These are phyloP conservation scores for Apamea crenata DNA, from an alignment of 2,888 invertebrate genomes.

Conservation along the genomic window DNA sequence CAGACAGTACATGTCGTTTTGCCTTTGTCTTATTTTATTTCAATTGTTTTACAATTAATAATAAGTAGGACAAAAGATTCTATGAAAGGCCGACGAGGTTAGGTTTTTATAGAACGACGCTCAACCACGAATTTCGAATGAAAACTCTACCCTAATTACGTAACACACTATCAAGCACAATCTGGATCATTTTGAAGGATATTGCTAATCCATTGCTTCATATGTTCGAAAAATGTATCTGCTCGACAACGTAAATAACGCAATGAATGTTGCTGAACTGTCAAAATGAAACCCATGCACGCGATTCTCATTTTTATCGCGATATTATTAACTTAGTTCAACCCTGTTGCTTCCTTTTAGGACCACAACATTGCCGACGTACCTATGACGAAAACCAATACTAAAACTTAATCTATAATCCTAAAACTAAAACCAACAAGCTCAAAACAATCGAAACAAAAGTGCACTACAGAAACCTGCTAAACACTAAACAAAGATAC, in stretches of 20 bases:
- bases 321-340: background rate
- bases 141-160: background rate
- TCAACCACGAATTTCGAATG: background rate
- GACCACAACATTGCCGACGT: background rate
- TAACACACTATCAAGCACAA: no score
- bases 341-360: background rate
- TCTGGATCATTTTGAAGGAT: no score
- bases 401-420: background rate
- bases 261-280: no score
- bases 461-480: slow-evolving; percentile 40
- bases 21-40: background rate
- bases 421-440: slow-evolving; percentile 11
- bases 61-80: background rate
- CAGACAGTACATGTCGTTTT: no score
- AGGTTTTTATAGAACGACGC: background rate
- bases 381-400: background rate
- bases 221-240: no score
- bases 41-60: background rate
- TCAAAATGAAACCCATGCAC: background rate
- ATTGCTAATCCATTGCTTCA: no score
- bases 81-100: background rate
- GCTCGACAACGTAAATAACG: no score
- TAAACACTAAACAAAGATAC: slow-evolving; percentile 60
- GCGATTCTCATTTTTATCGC: background rate
- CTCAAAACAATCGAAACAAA: slow-evolving; percentile 32